Evolutionary conservation across 2,888 invertebrate species (phyloP), one percentile per base, ranked within the genome.

Genomic region (Caenorhabditis sp.): DNA sequence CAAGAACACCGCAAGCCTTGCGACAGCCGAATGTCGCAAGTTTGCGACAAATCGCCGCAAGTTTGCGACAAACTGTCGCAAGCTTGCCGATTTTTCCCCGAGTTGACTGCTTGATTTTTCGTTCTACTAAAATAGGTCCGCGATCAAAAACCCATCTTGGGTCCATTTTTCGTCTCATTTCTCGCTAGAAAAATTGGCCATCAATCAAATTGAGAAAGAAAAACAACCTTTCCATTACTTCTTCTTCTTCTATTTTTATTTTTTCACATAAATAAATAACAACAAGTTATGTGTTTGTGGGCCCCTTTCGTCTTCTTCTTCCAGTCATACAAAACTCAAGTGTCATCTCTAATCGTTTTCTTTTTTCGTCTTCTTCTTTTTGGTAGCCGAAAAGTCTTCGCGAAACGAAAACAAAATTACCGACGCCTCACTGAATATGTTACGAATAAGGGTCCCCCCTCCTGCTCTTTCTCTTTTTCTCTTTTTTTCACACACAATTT

Each of bases 361-460:
- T 20, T 50, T 50, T n/a, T 50, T 49, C 49, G 17, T 14, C 49
- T 49, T 49, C 14, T 20, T 49, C 17, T 23, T 52, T 23, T 23
- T 20, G 2, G 3, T 23, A 4, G 52, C 20, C 52, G 52, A n/a
- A n/a, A n/a, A n/a, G n/a, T 50, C 20, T 50, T 50, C 4, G 14
- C 50, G 10, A 50, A 50, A 20, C 20, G 21, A 52, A 52, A 52
- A 52, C 52, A 52, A 52, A 23, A 52, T 52, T 52, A 52, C 52
- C 52, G 52, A 52, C n/a, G 52, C 52, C 23, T 52, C 52, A 52
- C 52, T 52, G 52, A 52, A 52, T 52, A 23, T 43, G 43, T 43
- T 43, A 43, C 43, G 43, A 43, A 17, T 17, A 17, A 43, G 43
- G 17, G 14, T 43, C 17, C 43, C 17, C 43, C 43, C 14, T 43